Evolutionary conservation across 1,140 invertebrate genomes (phyloP), one percentile per base, ranked within the genome.

Genomic region (Bradysia coprophila): DNA sequence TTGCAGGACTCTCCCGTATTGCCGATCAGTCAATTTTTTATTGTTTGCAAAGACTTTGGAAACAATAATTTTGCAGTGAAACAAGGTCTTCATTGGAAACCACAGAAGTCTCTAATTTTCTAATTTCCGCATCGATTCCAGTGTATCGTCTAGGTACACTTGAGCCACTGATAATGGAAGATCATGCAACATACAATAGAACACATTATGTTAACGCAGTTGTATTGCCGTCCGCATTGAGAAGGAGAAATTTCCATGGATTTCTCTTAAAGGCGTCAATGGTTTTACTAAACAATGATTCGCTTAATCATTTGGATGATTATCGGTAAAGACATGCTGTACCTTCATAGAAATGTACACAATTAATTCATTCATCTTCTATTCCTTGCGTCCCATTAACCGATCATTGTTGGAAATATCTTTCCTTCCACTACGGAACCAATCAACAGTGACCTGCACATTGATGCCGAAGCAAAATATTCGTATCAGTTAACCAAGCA

Each of bases 381-480:
- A n/a, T 31, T n/a, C n/a, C n/a, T 31, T 8, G 28, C 28, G 8
- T 8, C 8, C 8, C 8, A 31, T 9, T 31, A n/a, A 8, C 28
- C 8, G n/a, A 31, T 31, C n/a, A 31, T 31, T 31, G n/a, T 9
- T 31, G n/a, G 8, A 31, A 9, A n/a, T 31, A n/a, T 8, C 28
- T 31, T 31, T 31, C n/a, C 8, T 31, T 31, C n/a, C 28, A 9
- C 8, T 31, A n/a, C n/a, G 8, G n/a, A 9, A 31, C 8, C 32
- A 34, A 34, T 34, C 5, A 15, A 34, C 43, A 70, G 69, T 41
- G 58, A 73, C 41, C 68, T 65, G 41, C 64, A 71, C 43, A 62
- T 75, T 32, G 74, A 78, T 47, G 64, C 71, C 2, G 65, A 75
- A 36, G 67, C 71, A 10, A 78, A 76, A 54, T 67, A 69, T 16